These are phyloP conservation scores for Mungos mungo DNA, from an alignment of 2,113 vertebrate species.

Conservation along the genomic window DNA sequence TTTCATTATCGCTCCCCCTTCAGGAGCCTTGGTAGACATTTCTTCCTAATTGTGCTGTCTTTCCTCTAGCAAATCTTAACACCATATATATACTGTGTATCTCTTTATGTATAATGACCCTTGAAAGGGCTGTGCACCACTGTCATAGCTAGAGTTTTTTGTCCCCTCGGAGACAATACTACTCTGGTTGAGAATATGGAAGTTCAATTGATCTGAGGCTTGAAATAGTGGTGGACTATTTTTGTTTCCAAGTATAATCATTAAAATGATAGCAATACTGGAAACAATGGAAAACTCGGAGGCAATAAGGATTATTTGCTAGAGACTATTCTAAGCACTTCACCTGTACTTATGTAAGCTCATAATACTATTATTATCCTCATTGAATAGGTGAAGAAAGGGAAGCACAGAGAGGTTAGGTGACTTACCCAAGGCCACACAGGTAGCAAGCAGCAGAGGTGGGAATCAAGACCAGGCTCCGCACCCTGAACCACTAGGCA, in stretches of 20 bases:
- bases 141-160: background rate
- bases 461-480: background rate
- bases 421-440: background rate
- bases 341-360: background rate
- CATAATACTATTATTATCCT: background rate
- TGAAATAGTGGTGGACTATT: background rate
- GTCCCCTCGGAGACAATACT: background rate
- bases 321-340: background rate
- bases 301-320: background rate
- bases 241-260: background rate
- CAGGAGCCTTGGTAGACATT: background rate
- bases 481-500: background rate
- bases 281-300: conserved; percentile 3
- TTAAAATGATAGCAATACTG: background rate
- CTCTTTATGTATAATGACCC: background rate
- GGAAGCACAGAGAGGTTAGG: background rate
- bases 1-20: background rate
- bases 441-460: background rate
- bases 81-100: background rate
- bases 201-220: background rate
- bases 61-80: background rate
- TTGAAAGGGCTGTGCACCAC: background rate
- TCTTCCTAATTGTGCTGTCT: background rate
- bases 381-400: background rate
- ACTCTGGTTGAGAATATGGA: background rate